Percentiles rank a stretch among this genome's conserved stretches.
These are phyloP conservation scores for Xylocopa sonorina DNA, from an alignment of 1,140 invertebrate species.

Conservation along the genomic window DNA sequence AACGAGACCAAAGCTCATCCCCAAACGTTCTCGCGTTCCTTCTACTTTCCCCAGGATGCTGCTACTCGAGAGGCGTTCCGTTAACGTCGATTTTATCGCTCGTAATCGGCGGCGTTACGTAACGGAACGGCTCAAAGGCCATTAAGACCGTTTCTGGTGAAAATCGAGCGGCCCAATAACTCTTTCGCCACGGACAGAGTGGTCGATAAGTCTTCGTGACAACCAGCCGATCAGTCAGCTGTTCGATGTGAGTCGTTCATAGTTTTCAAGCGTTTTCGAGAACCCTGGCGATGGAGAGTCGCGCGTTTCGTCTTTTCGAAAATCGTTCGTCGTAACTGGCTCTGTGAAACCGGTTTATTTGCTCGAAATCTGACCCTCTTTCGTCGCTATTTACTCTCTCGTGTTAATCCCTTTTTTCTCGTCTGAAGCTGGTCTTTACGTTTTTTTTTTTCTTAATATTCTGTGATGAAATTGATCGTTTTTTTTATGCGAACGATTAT, in stretches of 20 bases:
- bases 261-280: conserved; percentile 57
- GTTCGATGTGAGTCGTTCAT: conserved; percentile 57
- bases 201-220: conserved; percentile 63
- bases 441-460: background rate
- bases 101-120: conserved; percentile 48
- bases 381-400: too few species aligned
- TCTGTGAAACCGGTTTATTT: background rate
- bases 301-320: conserved; percentile 23
- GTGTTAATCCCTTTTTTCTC: too few species aligned
- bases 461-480: too few species aligned
- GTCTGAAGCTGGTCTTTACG: too few species aligned
- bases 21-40: too few species aligned
- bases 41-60: background rate
- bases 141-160: conserved; percentile 43
- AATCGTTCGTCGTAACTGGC: conserved; percentile 14
- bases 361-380: too few species aligned
- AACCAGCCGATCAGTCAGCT: conserved; percentile 61
- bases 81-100: conserved; percentile 44
- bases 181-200: conserved; percentile 52
- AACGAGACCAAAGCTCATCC: too few species aligned
- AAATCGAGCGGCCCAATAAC: conserved; percentile 66
- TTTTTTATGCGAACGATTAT: too few species aligned
- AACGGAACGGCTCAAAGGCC: conserved; percentile 33
- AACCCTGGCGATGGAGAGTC: conserved; percentile 25
- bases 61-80: conserved; percentile 1